Evolutionary conservation across 2,113 vertebrate species (phyloP).

Genomic region (Anolis sagrei): DNA sequence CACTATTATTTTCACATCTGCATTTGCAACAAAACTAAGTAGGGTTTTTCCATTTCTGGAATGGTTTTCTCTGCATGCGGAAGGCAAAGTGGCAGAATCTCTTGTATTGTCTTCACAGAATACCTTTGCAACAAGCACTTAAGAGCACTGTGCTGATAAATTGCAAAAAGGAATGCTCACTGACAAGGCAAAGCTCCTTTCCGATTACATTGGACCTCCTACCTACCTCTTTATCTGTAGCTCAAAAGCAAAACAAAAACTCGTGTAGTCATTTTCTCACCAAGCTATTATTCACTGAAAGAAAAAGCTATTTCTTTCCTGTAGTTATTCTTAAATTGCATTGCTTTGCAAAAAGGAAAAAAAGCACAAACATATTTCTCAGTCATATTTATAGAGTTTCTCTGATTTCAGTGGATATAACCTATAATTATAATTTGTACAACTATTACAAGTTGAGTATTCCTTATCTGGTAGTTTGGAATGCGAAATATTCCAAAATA

Average conservation of each 20-base stretch:
- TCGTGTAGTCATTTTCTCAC: neutral
- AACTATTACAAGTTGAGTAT: too few species aligned
- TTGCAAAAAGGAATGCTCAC: constrained; percentile 37
- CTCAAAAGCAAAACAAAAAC: constrained; percentile 63
- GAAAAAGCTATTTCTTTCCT: neutral
- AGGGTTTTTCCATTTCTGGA: neutral
- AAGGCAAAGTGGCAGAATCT: neutral
- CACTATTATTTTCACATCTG: neutral
- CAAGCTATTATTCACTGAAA: constrained; percentile 16
- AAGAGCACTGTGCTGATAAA: neutral
- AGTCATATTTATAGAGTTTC: neutral
- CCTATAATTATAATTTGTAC: too few species aligned
- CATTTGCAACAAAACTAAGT: neutral
- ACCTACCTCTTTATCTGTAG: constrained; percentile 51
- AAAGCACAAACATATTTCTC: neutral
- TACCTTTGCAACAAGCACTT: neutral
- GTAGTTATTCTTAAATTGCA: neutral
- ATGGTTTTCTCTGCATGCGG: neutral
- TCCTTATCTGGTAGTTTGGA: too few species aligned
- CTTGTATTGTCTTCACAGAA: neutral
- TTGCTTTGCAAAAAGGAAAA: neutral
- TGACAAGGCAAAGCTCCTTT: constrained; percentile 44
- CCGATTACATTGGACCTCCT: constrained; percentile 15
- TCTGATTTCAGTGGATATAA: neutral
- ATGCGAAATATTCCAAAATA: too few species aligned